Conservation (phyloP, 2,113 vertebrate species). For the Ammospiza caudacuta region DNA sequence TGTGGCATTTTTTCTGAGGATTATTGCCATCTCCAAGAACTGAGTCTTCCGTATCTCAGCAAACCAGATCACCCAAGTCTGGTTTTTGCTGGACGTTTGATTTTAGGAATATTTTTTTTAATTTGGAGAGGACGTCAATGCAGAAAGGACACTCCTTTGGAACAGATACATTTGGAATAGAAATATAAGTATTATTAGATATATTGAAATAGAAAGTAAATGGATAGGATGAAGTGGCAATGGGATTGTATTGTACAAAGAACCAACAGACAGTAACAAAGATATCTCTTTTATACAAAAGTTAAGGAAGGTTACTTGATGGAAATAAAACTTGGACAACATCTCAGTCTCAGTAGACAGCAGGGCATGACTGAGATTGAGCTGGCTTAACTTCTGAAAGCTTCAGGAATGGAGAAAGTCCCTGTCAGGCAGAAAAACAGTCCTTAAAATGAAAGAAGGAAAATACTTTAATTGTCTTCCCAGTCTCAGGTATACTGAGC, state of each 20-base stretch:
- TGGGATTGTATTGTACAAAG: neutral
- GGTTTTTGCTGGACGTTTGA: neutral
- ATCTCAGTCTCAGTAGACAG: neutral
- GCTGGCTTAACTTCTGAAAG: neutral
- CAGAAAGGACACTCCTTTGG: neutral
- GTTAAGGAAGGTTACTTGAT: neutral
- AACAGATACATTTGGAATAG: neutral
- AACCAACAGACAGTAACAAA: neutral
- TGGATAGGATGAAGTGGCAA: neutral
- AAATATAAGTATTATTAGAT: neutral
- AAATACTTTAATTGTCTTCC: neutral
- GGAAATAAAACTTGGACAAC: neutral
- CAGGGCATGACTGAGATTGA: neutral
- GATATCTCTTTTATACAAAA: neutral
- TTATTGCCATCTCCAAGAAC: neutral
- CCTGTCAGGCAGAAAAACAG: neutral
- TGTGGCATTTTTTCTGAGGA: neutral
- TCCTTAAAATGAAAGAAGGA: neutral
- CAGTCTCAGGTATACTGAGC: neutral
- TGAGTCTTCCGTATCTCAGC: neutral
- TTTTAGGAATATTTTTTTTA: neutral
- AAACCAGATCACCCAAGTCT: neutral
- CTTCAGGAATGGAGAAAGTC: neutral
- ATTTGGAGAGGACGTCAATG: neutral
- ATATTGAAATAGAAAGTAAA: neutral